phyloP scores from a whole-genome alignment of 1,140 invertebrate genomes.

The Ladona fulva region DNA sequence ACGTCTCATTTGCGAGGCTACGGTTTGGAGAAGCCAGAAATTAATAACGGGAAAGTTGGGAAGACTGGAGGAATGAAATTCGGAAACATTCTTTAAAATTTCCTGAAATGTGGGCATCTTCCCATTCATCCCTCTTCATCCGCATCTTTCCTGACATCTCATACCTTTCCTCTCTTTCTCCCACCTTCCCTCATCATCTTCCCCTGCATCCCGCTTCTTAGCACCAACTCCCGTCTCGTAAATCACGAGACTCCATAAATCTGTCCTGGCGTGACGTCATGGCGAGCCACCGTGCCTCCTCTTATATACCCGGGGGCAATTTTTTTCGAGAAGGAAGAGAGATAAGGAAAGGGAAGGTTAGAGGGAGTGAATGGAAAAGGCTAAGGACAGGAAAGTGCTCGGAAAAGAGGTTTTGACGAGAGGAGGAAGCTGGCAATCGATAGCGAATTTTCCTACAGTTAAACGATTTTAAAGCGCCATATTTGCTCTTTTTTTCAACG shows the following conservation, averaged over 20 bases:
- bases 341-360: not conserved
- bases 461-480: too few relatives aligned
- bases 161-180: not conserved
- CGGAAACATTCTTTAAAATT: not conserved
- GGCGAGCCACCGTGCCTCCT: not conserved
- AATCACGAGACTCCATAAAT: slow-evolving; percentile 5
- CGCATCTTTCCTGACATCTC: not conserved
- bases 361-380: not conserved
- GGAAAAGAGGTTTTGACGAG: not conserved
- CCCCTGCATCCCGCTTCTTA: not conserved
- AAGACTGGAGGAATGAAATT: not conserved
- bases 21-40: not conserved
- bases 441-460: too few relatives aligned
- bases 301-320: not conserved
- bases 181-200: not conserved
- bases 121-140: not conserved
- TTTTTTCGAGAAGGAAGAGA: not conserved
- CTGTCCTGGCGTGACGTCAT: not conserved
- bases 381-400: not conserved
- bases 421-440: too few relatives aligned
- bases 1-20: not conserved
- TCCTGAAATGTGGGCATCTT: not conserved
- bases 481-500: too few relatives aligned
- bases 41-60: not conserved
- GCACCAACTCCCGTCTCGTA: not conserved